A percentile compares a stretch with the other conserved stretches of the same genome.
These are phyloP conservation scores for Diadumene lineata DNA, from an alignment of 92 coral and sea anemone genomes.

Conservation along the genomic window DNA sequence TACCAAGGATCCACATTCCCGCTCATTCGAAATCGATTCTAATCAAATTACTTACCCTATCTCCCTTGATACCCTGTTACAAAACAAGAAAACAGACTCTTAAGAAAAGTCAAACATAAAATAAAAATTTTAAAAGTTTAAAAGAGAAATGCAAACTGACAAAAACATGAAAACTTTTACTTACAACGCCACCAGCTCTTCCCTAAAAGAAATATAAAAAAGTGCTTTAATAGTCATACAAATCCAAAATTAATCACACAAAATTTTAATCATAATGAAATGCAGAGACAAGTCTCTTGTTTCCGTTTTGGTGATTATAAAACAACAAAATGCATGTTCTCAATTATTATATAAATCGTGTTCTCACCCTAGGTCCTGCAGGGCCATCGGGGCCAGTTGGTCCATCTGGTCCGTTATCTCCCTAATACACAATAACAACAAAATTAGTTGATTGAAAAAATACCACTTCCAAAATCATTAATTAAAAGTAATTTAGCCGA, in stretches of 20 bases:
- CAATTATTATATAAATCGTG: neutral
- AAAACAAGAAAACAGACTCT: neutral
- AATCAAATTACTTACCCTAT: conserved; percentile 17
- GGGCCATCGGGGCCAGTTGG: conserved; percentile 68
- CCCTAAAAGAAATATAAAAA: conserved; percentile 27
- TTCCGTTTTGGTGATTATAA: too few relatives aligned
- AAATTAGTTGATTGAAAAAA: neutral
- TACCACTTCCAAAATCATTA: neutral
- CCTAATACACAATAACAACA: conserved; percentile 44
- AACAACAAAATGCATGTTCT: neutral
- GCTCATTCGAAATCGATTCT: neutral
- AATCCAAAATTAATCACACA: neutral
- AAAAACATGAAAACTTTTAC: neutral
- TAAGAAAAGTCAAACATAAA: neutral
- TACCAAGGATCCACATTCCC: too few relatives aligned
- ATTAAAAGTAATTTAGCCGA: too few relatives aligned
- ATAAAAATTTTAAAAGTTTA: too few relatives aligned
- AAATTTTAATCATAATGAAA: too few relatives aligned
- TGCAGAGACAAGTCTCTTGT: too few relatives aligned
- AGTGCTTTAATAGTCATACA: neutral
- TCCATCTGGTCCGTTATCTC: conserved; percentile 76
- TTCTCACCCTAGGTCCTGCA: conserved; percentile 62
- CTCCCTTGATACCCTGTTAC: conserved; percentile 22
- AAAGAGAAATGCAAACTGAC: too few relatives aligned
- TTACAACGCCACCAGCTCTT: conserved; percentile 39